These are phyloP conservation scores for Ophion costatus DNA, from an alignment of 2,888 invertebrate genomes.

Conservation along the genomic window DNA sequence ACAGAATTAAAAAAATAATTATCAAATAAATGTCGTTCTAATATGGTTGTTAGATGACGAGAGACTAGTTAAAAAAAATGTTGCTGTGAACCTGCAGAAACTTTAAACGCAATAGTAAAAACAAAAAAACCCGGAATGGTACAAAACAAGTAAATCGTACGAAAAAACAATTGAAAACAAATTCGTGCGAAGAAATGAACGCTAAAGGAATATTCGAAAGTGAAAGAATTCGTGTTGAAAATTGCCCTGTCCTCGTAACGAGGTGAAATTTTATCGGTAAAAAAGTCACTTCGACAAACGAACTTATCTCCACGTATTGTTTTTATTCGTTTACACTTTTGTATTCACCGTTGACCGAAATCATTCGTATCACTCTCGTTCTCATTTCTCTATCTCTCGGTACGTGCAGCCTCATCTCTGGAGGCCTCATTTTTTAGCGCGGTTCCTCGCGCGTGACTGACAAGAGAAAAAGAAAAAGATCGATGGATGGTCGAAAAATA, in stretches of 20 bases:
- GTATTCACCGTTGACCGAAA: slow-evolving; percentile 21
- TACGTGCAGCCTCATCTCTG: slow-evolving; percentile 3
- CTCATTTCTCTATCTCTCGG: slow-evolving; percentile 33
- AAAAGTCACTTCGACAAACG: neutral
- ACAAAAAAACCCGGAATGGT: too few relatives aligned
- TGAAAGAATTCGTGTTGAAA: neutral
- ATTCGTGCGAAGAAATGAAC: too few relatives aligned
- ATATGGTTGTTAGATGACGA: too few relatives aligned
- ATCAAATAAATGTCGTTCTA: too few relatives aligned
- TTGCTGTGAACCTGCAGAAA: too few relatives aligned
- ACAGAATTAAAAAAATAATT: too few relatives aligned
- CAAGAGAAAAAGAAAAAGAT: slow-evolving; percentile 64
- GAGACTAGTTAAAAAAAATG: too few relatives aligned
- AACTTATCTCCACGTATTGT: neutral
- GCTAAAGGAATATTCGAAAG: too few relatives aligned
- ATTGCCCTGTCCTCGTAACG: neutral
- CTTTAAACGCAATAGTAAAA: too few relatives aligned
- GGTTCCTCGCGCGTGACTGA: slow-evolving; percentile 38
- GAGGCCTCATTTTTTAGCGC: slow-evolving; percentile 43
- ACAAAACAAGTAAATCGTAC: too few relatives aligned
- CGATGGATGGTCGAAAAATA: slow-evolving; percentile 48
- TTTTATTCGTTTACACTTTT: neutral
- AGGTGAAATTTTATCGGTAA: neutral
- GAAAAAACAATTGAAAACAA: too few relatives aligned
- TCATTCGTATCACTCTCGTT: slow-evolving; percentile 57